Conservation (phyloP, 2,113 vertebrate genomes). For the Hemiscyllium ocellatum region DNA sequence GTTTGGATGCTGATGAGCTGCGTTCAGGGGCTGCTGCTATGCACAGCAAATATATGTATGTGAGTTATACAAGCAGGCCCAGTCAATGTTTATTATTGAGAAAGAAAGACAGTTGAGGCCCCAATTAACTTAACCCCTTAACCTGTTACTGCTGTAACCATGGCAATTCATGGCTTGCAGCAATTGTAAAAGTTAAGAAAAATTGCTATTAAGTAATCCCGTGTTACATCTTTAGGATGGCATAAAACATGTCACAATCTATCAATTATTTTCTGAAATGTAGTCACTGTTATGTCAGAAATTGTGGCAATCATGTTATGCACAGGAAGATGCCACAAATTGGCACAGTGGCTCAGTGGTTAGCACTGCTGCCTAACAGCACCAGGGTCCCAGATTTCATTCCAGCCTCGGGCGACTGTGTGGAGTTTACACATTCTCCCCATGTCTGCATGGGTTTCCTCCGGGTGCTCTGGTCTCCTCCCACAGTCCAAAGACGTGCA, state of each 20-base stretch:
- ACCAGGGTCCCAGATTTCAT: no score
- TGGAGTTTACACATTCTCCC: no score
- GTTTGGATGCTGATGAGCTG: not conserved
- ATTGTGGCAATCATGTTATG: not conserved
- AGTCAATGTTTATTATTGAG: not conserved
- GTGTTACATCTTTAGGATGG: not conserved
- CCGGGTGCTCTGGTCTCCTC: no score
- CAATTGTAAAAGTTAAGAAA: not conserved
- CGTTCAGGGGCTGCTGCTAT: no score
- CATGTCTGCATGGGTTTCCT: no score
- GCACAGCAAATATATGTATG: not conserved
- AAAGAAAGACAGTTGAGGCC: not conserved
- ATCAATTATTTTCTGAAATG: not conserved
- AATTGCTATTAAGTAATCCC: not conserved
- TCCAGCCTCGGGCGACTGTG: no score
- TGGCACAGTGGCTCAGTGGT: no score
- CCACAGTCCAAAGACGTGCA: no score
- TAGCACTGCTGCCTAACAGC: no score
- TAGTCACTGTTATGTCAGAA: not conserved
- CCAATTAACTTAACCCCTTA: not conserved
- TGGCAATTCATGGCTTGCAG: not conserved
- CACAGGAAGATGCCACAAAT: not conserved
- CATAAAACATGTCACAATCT: not conserved
- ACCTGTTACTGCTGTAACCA: not conserved
- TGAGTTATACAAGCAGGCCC: not conserved